Base-by-base conservation (phyloP, 2,113 vertebrate species). In the Anhinga anhinga region DNA sequence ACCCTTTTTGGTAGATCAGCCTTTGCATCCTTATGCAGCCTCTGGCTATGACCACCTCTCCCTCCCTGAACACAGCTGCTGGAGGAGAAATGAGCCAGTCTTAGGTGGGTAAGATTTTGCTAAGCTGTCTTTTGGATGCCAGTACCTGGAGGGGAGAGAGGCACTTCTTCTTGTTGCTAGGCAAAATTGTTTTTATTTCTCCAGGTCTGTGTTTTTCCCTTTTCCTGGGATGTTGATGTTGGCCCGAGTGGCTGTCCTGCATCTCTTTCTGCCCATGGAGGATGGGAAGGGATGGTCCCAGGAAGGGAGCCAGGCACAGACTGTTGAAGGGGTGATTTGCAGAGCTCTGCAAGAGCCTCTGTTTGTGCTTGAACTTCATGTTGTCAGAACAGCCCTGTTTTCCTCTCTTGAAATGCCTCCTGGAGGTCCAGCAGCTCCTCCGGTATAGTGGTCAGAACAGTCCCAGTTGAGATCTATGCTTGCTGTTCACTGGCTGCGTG, bases 381-480 rank as follows among this genome's bases (percentile, higher is more conserved):
- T 79, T 79, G 55, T 15, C 38, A 44, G 61, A 74, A 56, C 44
- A 85, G 66, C n/a, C 30, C 27, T n/a, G 9, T 34, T 47, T 36
- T 80, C 16, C 14, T 82, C 38, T 44, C 66, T 61, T 56, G 20
- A 80, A 87, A 63, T 11, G 44, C 30, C 25, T 77, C 23, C 42
- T 62, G 58, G 53, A 80, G 56, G 22, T 59, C 77, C 53, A 83
- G 47, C 58, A 88, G 40, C 71, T 61, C 13, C 27, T 93, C 58
- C 1, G 0, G 1, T 23, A 12, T 11, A 27, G 63, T 13, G 36
- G 30, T 58, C 8, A 4, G 30, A 56, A 65, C 23, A 49, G 27
- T 50, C 19, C 22, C 0, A 0, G 32, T 71, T 61, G 29, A 59
- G 82, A 73, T 40, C 21, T 21, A 7, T 0, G 1, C 38, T 86